A percentile compares a stretch with the other conserved stretches of the same genome.
These are phyloP conservation scores for Eilema sororculum DNA, from an alignment of 2,888 invertebrate species.

Conservation along the genomic window DNA sequence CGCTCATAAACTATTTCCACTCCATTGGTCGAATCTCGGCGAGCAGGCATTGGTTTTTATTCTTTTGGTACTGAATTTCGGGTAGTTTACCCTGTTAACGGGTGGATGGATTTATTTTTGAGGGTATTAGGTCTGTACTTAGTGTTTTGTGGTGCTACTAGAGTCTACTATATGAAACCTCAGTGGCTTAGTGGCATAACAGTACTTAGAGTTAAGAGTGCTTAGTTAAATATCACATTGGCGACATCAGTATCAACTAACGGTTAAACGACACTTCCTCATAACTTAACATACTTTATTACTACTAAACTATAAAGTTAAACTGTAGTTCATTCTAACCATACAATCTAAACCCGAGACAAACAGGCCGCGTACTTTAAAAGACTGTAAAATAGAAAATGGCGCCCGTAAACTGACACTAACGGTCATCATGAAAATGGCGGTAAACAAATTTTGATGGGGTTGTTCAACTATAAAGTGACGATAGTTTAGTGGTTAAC, in stretches of 20 bases:
- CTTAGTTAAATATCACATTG: no score
- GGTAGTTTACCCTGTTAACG: conserved; percentile 34
- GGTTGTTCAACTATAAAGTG: neutral
- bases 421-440: conserved; percentile 40
- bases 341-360: conserved; percentile 20
- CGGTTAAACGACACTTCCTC: no score
- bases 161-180: neutral
- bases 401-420: conserved; percentile 29
- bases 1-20: conserved; percentile 69
- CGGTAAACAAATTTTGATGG: conserved; percentile 17
- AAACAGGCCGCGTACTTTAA: neutral
- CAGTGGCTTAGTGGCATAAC: no score
- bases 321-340: conserved; percentile 32
- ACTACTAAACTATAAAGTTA: no score
- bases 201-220: no score
- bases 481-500: no score
- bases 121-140: neutral
- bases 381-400: conserved; percentile 36
- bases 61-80: conserved; percentile 37
- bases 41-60: conserved; percentile 46
- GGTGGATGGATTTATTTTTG: conserved; percentile 12
- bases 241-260: no score
- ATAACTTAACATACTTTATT: no score
- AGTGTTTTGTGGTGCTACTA: neutral
- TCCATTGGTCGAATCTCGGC: conserved; percentile 52